Conservation (phyloP, 2,888 invertebrate genomes). For the Agonopterix arenella region DNA sequence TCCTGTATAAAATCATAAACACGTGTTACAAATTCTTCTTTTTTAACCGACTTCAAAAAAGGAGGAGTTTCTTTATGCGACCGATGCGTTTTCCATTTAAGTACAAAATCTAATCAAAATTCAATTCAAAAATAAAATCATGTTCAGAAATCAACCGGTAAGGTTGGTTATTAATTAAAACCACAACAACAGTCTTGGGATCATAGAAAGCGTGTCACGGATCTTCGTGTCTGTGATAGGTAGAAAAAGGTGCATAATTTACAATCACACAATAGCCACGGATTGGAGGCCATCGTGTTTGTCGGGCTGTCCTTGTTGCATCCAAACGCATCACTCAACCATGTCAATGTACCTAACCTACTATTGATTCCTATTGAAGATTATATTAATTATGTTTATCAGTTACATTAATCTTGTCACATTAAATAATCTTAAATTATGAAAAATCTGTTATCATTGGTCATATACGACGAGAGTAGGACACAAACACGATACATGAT, state of each 20-base stretch:
- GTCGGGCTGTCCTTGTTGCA: conserved; percentile 37
- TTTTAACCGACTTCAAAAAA: too few relatives aligned
- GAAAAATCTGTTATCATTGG: too few relatives aligned
- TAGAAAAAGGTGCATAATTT: conserved; percentile 53
- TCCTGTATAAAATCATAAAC: too few relatives aligned
- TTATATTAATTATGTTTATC: too few relatives aligned
- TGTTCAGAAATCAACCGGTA: conserved; percentile 5
- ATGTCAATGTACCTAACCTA: conserved; percentile 9
- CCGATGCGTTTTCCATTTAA: too few relatives aligned
- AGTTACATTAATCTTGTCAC: too few relatives aligned
- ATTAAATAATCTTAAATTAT: too few relatives aligned
- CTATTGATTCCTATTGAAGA: too few relatives aligned
- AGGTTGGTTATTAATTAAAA: conserved; percentile 8
- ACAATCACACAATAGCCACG: conserved; percentile 44
- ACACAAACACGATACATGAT: not conserved
- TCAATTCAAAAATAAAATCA: conserved; percentile 6
- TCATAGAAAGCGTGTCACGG: conserved; percentile 61
- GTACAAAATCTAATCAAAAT: too few relatives aligned
- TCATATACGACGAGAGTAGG: not conserved
- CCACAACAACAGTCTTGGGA: conserved; percentile 19
- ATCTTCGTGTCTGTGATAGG: conserved; percentile 35
- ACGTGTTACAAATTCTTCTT: too few relatives aligned
- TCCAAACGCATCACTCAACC: conserved; percentile 31
- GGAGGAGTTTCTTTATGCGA: too few relatives aligned
- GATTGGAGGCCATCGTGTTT: conserved; percentile 40